A percentile compares a stretch with the other conserved stretches of the same genome.
phyloP scores from a whole-genome alignment of 2,888 invertebrate genomes.

The Vanessa cardui region DNA sequence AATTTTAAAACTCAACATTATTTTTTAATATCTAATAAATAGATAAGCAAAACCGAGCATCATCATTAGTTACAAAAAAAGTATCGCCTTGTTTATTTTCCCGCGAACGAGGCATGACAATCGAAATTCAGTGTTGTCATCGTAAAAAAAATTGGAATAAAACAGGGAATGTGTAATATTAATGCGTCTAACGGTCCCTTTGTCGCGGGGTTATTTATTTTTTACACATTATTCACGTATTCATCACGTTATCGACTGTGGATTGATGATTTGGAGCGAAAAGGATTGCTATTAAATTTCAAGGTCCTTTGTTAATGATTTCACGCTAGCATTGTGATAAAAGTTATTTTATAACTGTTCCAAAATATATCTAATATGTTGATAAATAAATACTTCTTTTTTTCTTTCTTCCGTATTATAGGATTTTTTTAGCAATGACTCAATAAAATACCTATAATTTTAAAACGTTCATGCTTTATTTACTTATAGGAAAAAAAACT shows the following conservation, averaged over 20 bases:
- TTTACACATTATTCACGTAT: conserved; percentile 38
- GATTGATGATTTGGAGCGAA: conserved; percentile 61
- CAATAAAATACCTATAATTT: too few relatives aligned
- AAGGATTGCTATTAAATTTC: conserved; percentile 58
- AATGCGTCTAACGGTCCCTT: conserved; percentile 76
- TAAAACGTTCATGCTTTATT: too few relatives aligned
- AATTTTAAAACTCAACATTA: background rate
- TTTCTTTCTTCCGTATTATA: background rate
- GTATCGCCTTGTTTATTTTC: conserved; percentile 57
- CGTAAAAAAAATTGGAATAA: conserved; percentile 61
- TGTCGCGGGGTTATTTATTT: conserved; percentile 62
- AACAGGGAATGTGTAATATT: conserved; percentile 71
- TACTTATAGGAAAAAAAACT: too few relatives aligned
- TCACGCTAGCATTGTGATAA: conserved; percentile 39
- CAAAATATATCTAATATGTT: background rate
- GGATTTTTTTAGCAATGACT: too few relatives aligned
- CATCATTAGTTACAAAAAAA: conserved; percentile 51
- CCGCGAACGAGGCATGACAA: conserved; percentile 80
- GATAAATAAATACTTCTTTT: background rate
- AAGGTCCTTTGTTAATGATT: conserved; percentile 42
- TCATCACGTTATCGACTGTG: conserved; percentile 43
- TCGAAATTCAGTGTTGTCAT: conserved; percentile 75
- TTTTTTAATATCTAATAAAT: background rate
- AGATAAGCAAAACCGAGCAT: conserved; percentile 7
- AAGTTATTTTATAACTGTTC: conserved; percentile 7